Conservation (phyloP, 2,113 vertebrate genomes). For the Tychaedon coryphoeus region DNA sequence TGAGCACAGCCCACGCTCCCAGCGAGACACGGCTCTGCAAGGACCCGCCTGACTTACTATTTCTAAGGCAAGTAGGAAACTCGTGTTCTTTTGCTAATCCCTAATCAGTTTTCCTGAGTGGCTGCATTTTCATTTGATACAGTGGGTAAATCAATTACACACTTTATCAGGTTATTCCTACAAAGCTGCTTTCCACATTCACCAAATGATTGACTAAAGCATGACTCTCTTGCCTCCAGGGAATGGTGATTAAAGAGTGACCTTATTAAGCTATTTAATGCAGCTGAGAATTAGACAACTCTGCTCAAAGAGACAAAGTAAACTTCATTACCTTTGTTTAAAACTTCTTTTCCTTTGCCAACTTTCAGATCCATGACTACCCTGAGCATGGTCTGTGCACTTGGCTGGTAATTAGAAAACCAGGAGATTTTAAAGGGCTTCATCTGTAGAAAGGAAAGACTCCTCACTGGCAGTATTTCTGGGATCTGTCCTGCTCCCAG, state of each 20-base stretch:
- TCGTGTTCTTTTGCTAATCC: neutral
- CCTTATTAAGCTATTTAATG: slow-evolving; percentile 34
- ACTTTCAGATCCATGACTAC: neutral
- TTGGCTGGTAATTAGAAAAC: neutral
- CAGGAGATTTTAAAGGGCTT: neutral
- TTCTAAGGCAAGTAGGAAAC: slow-evolving; percentile 1
- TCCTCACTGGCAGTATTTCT: neutral
- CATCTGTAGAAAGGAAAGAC: neutral
- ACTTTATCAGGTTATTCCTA: slow-evolving; percentile 20
- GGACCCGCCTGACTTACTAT: neutral
- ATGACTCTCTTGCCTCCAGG: neutral
- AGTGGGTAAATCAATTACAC: slow-evolving; percentile 40
- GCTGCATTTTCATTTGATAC: neutral
- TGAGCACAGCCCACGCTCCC: neutral
- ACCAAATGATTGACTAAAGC: slow-evolving; percentile 23
- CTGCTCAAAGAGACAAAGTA: neutral
- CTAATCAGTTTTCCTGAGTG: neutral
- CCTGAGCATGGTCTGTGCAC: neutral
- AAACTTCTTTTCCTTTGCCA: neutral
- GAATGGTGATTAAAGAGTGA: slow-evolving; percentile 12
- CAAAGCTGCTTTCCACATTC: neutral
- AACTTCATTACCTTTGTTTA: neutral
- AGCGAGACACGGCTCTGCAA: neutral
- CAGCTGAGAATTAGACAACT: slow-evolving; percentile 1
- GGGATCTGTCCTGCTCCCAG: neutral